Base-by-base conservation (phyloP, 2,797 vertebrate species). In the Aulostomus chinensis region DNA sequence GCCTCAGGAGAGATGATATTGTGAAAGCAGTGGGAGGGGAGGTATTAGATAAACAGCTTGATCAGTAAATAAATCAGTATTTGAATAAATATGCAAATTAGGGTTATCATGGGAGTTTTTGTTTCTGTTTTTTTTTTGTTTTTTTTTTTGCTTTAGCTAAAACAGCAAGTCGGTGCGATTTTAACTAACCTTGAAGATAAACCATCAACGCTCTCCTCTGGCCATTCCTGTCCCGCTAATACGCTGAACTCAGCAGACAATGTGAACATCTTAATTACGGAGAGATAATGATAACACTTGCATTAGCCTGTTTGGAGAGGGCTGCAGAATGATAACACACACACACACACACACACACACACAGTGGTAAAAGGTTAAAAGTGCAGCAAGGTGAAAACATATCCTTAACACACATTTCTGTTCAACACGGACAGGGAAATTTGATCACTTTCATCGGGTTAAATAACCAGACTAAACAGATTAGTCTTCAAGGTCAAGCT, bases 101-200 rank as follows among this genome's bases (percentile, higher is more conserved):
- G 32, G 67, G 67, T 84, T 76, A 75, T 70, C 62, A 4, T 11
- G n/a, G 49, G 50, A 60, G 16, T 33, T 18, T 61, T 76, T 56
- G 79, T 25, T 48, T 52, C 33, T 28, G 59, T 53, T 59, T 73
- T 58, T 80, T 20, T 43, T 26, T 28, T 14, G n/a, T 4, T 38
- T 2, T 20, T 10, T 54, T 69, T 61, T 79, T 20, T 43, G 58
- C 35, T 25, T 60, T 51, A 47, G 58, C 42, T 41, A 28, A 78
- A 78, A 77, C 42, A 59, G 66, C 67, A 54, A 74, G 58, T 55
- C 66, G 28, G 72, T 53, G 29, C 38, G 58, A 78, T 80, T 78
- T 84, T 43, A 83, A 80, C 80, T 66, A 76, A 83, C 75, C 77
- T 69, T 63, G 5, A 4, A 77, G 88, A 88, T 84, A 85, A 84